phyloP scores from a whole-genome alignment of 2,888 invertebrate species.

The Caenorhabditis imperialis region DNA sequence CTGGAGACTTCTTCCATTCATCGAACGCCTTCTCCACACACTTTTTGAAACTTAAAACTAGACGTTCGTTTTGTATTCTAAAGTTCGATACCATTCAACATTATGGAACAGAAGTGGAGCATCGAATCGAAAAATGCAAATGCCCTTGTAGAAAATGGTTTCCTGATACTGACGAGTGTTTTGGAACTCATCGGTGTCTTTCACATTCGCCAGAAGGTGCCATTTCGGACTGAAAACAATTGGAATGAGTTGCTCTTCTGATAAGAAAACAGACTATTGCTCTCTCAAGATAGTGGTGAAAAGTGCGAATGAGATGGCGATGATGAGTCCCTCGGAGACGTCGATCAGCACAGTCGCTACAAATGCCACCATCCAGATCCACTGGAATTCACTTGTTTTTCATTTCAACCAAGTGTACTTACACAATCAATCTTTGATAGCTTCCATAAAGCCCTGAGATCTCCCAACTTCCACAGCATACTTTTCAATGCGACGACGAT shows the following conservation, averaged over 20 bases:
- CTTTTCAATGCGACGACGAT: slow-evolving; percentile 88
- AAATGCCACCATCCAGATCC: slow-evolving; percentile 78
- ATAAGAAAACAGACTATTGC: slow-evolving; percentile 70
- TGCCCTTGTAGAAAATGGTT: slow-evolving; percentile 68
- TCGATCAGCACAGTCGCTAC: slow-evolving; percentile 73
- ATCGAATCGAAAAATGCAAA: slow-evolving; percentile 81
- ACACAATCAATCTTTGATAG: slow-evolving; percentile 79
- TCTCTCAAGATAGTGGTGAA: slow-evolving; percentile 77
- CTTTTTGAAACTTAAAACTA: slow-evolving; percentile 56
- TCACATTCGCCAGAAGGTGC: slow-evolving; percentile 72
- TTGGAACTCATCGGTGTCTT: slow-evolving; percentile 71
- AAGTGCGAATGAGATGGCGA: slow-evolving; percentile 76
- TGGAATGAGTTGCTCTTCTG: background rate
- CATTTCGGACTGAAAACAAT: slow-evolving; percentile 70
- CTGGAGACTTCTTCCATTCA: slow-evolving; percentile 61
- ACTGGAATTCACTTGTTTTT: slow-evolving; percentile 50
- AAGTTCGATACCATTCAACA: slow-evolving; percentile 78
- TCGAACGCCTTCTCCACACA: slow-evolving; percentile 54
- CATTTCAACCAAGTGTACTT: slow-evolving; percentile 56
- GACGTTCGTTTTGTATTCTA: background rate
- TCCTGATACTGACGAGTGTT: slow-evolving; percentile 71
- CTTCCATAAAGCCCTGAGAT: slow-evolving; percentile 72
- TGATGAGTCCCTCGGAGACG: slow-evolving; percentile 75
- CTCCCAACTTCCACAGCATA: slow-evolving; percentile 81
- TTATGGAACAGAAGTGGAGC: slow-evolving; percentile 80